Evolutionary conservation across 2,797 vertebrate species (phyloP).

Genomic region (Micrastur ruficollis): DNA sequence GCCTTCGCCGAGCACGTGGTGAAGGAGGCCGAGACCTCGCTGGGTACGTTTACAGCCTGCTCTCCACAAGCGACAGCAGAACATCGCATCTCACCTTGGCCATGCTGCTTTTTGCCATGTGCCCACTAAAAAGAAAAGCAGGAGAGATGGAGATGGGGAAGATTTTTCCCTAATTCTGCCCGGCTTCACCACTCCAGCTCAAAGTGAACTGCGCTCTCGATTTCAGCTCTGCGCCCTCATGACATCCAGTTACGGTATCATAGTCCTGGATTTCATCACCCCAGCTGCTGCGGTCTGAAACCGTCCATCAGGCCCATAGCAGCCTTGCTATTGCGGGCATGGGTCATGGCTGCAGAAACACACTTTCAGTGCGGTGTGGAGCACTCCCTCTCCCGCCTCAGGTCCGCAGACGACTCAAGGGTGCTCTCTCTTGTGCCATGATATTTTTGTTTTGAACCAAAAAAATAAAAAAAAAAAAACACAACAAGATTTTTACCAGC

Average conservation of each 20-base stretch:
- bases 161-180: neutral
- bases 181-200: neutral
- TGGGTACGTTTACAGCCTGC: conserved; percentile 62
- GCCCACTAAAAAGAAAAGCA: neutral
- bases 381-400: fast-evolving
- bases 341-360: neutral
- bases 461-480: neutral
- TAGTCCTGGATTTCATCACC: conserved; percentile 9
- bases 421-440: neutral
- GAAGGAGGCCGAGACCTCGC: conserved; percentile 58
- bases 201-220: neutral
- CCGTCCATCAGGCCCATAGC: fast-evolving
- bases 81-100: neutral
- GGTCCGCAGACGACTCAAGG: neutral
- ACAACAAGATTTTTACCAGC: neutral
- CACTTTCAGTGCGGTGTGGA: fast-evolving
- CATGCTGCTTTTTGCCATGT: neutral
- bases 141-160: neutral
- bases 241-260: neutral
- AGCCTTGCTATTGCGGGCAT: neutral
- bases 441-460: neutral
- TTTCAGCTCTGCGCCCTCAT: neutral
- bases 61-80: fast-evolving
- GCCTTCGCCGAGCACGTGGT: conserved; percentile 72
- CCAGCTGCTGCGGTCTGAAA: neutral